Base-by-base conservation (phyloP, 1,140 invertebrate genomes). In the Megathymus violae region DNA sequence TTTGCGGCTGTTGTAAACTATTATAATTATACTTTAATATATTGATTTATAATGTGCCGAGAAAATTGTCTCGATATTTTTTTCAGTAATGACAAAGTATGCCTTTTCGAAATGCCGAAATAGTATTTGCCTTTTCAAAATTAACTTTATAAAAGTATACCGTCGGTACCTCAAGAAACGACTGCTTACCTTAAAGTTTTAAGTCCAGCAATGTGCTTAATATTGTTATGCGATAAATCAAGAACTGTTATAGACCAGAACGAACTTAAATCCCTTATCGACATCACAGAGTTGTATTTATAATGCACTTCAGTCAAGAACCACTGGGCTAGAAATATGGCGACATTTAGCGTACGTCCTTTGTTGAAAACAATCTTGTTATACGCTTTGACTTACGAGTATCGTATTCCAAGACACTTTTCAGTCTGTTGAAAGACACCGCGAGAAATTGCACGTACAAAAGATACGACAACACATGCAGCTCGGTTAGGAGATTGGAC, bases 171-270 rank as follows among this genome's bases (percentile, higher is more conserved):
- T n/a, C 56, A 48, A 27, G 48, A 6, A 44, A 46, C 11, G 1
- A 22, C 16, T 58, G 11, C 27, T 25, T 72, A 86, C 85, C 74
- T 78, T 60, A 89, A 74, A 17, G 48, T 80, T 47, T 88, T 65
- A 25, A 90, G 60, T 4, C 88, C 88, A 34, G 38, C 80, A 31
- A 91, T 88, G 63, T 11, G 43, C 61, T 88, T 89, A 1, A 91
- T 89, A 46, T 89, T 85, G 63, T 90, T 90, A 47, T 89, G 86
- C 3, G 86, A 84, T 17, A 91, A 62, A 64, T 91, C 84, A 4
- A 91, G 70, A 15, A 88, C 69, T 11, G 86, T 85, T 0, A 91
- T 79, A 2, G 88, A 91, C 88, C 88, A 91, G 65, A 91, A 88
- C 5, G 60, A 59, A 34, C 64, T 74, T 13, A 91, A 64, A 60